Conservation (phyloP, 2,888 invertebrate species). For the Apamea epomidion region DNA sequence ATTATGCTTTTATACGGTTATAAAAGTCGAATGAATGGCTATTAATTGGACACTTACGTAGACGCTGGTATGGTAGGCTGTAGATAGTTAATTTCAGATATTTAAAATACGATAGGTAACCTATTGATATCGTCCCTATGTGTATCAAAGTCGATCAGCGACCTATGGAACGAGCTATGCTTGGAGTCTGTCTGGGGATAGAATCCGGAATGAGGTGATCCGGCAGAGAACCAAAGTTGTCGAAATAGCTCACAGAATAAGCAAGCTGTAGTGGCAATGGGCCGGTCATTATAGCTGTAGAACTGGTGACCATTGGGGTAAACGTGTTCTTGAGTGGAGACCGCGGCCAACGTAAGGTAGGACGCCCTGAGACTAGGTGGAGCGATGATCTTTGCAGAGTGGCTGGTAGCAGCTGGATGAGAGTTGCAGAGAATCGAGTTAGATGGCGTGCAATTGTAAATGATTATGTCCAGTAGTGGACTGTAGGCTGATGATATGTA, state of each 20-base stretch:
- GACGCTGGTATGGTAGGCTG: background rate
- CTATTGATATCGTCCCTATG: background rate
- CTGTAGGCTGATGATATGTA: background rate
- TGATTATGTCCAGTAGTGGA: background rate
- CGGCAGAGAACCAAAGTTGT: background rate
- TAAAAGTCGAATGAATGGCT: slow-evolving; percentile 35
- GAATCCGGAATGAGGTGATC: background rate
- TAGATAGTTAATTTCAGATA: slow-evolving; percentile 7
- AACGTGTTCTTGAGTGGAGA: background rate
- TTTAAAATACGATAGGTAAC: slow-evolving; percentile 1
- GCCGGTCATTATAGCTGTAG: background rate
- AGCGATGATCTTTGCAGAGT: background rate
- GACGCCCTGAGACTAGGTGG: background rate
- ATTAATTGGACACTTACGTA: slow-evolving; percentile 36
- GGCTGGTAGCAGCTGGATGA: background rate
- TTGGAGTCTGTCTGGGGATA: background rate
- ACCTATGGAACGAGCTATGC: background rate
- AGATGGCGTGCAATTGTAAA: background rate
- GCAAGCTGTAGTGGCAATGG: background rate
- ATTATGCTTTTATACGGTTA: slow-evolving; percentile 35
- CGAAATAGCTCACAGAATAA: background rate
- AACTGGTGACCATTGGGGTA: background rate
- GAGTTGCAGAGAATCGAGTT: background rate
- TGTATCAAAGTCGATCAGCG: background rate
- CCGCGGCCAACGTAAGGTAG: background rate